These are phyloP conservation scores for Triplophysa tibetana DNA, from an alignment of 2,113 vertebrate species.

Conservation along the genomic window DNA sequence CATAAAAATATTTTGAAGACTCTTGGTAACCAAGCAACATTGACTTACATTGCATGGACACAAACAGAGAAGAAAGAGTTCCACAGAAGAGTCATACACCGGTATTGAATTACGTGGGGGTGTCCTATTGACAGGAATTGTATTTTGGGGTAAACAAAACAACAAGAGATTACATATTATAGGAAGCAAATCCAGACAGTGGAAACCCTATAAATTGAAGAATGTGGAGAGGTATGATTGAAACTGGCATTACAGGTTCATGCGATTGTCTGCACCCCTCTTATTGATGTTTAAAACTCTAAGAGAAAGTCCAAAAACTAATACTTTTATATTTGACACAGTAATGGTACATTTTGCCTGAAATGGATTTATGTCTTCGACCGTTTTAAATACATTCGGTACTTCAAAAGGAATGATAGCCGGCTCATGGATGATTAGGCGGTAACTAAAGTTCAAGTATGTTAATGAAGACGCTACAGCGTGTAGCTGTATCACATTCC, in stretches of 20 bases:
- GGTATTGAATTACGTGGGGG: no score
- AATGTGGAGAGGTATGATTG: no score
- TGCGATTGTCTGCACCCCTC: not conserved
- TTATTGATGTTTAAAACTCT: not conserved
- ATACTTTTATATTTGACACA: not conserved
- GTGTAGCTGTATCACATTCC: slow-evolving; percentile 32
- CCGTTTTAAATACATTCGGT: not conserved
- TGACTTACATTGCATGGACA: no score
- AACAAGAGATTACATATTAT: not conserved
- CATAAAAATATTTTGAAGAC: no score
- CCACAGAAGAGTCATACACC: no score
- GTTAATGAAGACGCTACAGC: slow-evolving; percentile 39
- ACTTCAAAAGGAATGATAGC: not conserved
- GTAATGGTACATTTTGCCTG: not conserved
- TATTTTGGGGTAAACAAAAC: not conserved
- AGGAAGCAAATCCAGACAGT: not conserved
- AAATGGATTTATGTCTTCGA: not conserved
- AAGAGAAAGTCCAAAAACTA: not conserved
- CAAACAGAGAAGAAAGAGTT: no score
- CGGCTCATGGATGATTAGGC: not conserved
- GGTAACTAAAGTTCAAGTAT: slow-evolving; percentile 4
- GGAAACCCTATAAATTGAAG: no score
- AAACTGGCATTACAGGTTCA: not conserved
- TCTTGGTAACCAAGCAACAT: no score
- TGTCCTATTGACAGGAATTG: no score